Base-by-base conservation (phyloP, 2,888 invertebrate species). In the Sarcophaga subvicina region DNA sequence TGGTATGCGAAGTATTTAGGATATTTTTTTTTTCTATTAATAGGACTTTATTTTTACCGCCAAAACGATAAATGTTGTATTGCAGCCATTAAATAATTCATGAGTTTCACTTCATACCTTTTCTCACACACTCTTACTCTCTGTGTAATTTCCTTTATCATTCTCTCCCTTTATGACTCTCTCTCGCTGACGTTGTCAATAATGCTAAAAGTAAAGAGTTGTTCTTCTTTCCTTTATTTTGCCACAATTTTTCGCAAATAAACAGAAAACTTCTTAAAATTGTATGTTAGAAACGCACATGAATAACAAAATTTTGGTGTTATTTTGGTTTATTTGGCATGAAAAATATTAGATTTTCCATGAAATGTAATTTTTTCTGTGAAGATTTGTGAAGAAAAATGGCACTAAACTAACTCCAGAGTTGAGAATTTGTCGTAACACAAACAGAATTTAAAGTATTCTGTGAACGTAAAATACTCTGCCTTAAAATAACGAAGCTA, bases 41-140 rank as follows among this genome's bases (percentile, higher is more conserved):
- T 37, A 37, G 37, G 3, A 10, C 37, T 10, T 47, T 59, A n/a
- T 17, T 72, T 79, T 79, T 79, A 54, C 63, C 64, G 60, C 47
- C 80, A 80, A 75, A 37, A 45, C 69, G 72, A 80, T 76, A 63
- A 75, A 73, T 75, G 83, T 60, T 79, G 73, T 84, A 63, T 71
- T 79, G 80, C 66, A 62, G 64, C 66, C 84, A 76, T 80, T 84
- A 64, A 80, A 70, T 80, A 84, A 75, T 84, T 84, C 70, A 84
- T 63, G 70, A 75, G 70, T 64, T 66, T 14, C 17, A 14, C 63
- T 72, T 60, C 6, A 10, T 20, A 63, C 8, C 37, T 37, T 37
- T 37, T 37, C 37, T 8, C 37, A 10, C 37, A 37, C 37, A n/a
- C 77, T 59, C 47, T 27, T 59, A 27, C 47, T 66, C 49, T n/a